A percentile compares a stretch with the other conserved stretches of the same genome.
Evolutionary conservation across 2,113 vertebrate genomes (phyloP).

Genomic region (Engraulis encrasicolus): DNA sequence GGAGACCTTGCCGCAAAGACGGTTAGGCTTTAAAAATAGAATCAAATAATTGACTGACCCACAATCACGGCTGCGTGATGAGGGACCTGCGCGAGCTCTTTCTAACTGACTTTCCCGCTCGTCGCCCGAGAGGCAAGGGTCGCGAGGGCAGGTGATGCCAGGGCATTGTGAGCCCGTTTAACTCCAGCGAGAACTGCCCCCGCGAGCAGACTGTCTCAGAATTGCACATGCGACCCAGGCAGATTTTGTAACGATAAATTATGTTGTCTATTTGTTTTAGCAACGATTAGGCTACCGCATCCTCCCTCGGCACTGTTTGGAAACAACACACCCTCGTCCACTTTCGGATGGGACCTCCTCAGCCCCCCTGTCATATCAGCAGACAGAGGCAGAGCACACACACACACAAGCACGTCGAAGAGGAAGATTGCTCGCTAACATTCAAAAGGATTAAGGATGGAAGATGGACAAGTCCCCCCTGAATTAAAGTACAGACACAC

Average conservation of each 20-base stretch:
- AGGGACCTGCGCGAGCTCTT: background rate
- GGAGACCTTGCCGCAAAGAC: background rate
- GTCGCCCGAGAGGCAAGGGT: background rate
- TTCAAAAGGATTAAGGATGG: background rate
- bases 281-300: too few species aligned
- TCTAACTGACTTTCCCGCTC: background rate
- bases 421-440: background rate
- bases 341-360: background rate
- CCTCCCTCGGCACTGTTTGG: background rate
- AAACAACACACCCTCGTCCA: background rate
- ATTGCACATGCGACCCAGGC: background rate
- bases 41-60: constrained; percentile 5
- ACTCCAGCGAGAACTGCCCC: background rate
- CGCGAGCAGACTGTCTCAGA: background rate
- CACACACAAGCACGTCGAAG: background rate
- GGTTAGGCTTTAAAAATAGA: constrained; percentile 1
- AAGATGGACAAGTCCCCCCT: background rate
- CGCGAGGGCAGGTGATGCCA: background rate
- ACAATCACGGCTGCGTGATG: background rate
- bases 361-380: background rate
- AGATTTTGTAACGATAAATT: background rate
- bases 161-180: background rate
- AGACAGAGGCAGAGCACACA: background rate
- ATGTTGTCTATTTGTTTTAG: too few species aligned
- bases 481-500: too few species aligned